Evolutionary conservation across 2,888 invertebrate genomes (phyloP), one percentile per base, ranked within the genome.

Genomic region (Dermolepida albohirtum): DNA sequence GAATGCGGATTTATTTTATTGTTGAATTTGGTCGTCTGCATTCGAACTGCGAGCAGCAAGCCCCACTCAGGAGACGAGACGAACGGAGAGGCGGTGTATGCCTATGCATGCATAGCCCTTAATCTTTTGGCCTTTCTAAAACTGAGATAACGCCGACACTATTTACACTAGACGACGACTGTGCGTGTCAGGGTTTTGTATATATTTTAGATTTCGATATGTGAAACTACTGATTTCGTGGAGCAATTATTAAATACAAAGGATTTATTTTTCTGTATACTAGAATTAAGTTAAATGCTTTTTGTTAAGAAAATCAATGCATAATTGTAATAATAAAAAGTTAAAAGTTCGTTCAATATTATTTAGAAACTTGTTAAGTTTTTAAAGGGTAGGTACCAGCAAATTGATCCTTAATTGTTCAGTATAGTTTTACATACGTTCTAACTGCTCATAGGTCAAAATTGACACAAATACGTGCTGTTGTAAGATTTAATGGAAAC

Each of bases 1-100:
- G 59, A 62, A 62, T 62, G 59, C 59, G 59, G 59, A 62, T 62
- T 62, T 62, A 49, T 49, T 62, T 62, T 62, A 62, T 62, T 62
- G 59, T 62, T 16, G 59, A 62, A 62, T 62, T 57, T 62, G 17
- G 59, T 43, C 57, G 59, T 62, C 59, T 47, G 34, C 59, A 27
- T 27, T 43, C 44, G 44, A 34, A 34, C 34, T 62, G 47, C 47
- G n/a, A 62, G 47, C 34, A 62, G 47, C 59, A 29, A 49, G 47
- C 16, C 22, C 39, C 47, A 34, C 14, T 17, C 47, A 29, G 47
- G 16, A 12, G 47, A 34, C 14, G 16, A 34, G 59, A 29, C 22
- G 57, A 57, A 62, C 59, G 47, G 47, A 62, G 59, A 16, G 14
- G 14, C 59, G 44, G 47, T 62, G 47, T 62, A 34, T 62, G 39